Evolutionary conservation across 2,113 vertebrate genomes (phyloP), one percentile per base, ranked within the genome.

Genomic region (Embiotoca jacksoni): DNA sequence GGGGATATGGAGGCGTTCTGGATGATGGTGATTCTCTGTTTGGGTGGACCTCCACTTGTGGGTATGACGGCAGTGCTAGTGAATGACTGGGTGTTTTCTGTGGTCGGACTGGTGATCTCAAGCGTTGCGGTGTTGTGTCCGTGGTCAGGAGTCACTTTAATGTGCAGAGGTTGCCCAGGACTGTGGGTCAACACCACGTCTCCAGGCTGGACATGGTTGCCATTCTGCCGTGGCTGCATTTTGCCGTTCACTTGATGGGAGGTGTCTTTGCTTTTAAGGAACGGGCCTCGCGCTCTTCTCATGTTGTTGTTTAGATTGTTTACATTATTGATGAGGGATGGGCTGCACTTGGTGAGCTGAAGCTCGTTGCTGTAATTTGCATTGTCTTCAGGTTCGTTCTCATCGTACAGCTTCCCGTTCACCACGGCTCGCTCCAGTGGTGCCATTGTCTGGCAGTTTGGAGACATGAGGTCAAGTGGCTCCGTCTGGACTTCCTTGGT

Each of bases 401-500:
- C 96, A 39, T 95, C 94, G 13, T 95, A 95, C n/a, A 97, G 84
- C 85, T 96, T 96, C 49, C 97, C 97, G 0, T 99, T 99, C 50
- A 96, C 88, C 78, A 96, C 94, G 0, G 95, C 95, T 31, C 89
- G 65, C 57, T 98, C 97, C 72, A 96, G 92, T 59, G 96, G 96
- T 30, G 95, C 90, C 54, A 95, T 90, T 7, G 94, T 95, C 88
- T 95, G 96, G 64, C 95, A 95, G 81, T 95, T 95, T 0, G 95
- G 95, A 10, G 96, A 94, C 81, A 95, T 92, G 30, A 85, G 94
- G 64, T 98, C 96, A 47, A 72, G 72, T 62, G 94, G 89, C 78
- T 99, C 98, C 15, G 97, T 99, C 82, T 99, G 98, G 63, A 99
- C 96, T 87, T 99, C 98, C 89, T 97, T 99, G 69, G 97, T 96